Base-by-base conservation (phyloP, 30 jellyfish, hydroid and myxozoan genomes). In the Turritopsis rubra region DNA sequence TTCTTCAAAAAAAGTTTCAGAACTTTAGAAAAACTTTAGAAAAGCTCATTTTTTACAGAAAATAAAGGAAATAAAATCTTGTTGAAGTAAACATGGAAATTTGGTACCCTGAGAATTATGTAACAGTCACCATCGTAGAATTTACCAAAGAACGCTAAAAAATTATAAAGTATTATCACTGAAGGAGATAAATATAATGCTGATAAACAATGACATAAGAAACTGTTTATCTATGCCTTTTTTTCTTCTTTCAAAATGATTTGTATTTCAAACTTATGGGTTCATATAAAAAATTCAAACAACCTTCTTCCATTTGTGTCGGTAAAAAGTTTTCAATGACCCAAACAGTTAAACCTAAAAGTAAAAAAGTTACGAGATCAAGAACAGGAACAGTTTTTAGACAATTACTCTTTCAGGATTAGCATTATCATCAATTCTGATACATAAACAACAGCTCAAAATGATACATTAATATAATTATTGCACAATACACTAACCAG, bases 41-140 rank as follows among this genome's bases (percentile, higher is more conserved):
- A n/a, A n/a, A n/a, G n/a, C n/a, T n/a, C n/a, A n/a, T n/a, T n/a
- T n/a, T n/a, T n/a, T n/a, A n/a, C n/a, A n/a, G n/a, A n/a, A n/a
- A n/a, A n/a, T n/a, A n/a, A n/a, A n/a, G n/a, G n/a, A n/a, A n/a
- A n/a, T n/a, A 41, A 3, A 41, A 5, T 41, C 60, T 41, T 41
- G n/a, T 41, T 41, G 60, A 41, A 13, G 13, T 13, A 41, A 5
- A 41, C 13, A 5, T 13, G 13, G 13, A 29, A 20, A 28, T 18
- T 25, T 21, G 81, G n/a, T 78, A 93, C 99, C 97, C 86, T 86
- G 21, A 94, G 81, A 4, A 94, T 81, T 53, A 94, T 94, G 90
- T 94, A 94, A 52, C 99, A 94, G 73, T 94, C 99, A 27, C 99
- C 99, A 86, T 94, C 99, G 54, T 94, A 94, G 54, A 94, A 94